Evolutionary conservation across 2,113 vertebrate species (phyloP).

Genomic region (Chascanopsetta lugubris): DNA sequence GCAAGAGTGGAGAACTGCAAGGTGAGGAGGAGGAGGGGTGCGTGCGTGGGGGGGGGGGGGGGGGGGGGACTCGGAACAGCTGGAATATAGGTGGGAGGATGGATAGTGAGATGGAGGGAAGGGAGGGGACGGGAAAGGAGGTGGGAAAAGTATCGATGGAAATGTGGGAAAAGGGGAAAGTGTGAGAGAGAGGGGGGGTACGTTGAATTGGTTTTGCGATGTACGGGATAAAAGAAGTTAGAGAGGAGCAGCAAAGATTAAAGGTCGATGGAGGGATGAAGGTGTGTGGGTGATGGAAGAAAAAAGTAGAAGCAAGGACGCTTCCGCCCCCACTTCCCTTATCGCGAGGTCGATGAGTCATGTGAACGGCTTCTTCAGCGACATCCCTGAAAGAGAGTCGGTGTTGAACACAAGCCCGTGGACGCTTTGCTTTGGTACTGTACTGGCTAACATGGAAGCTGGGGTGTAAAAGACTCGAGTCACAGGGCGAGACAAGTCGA

Average conservation of each 20-base stretch:
- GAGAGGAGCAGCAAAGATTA: conserved; percentile 25
- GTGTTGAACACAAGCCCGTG: too few relatives aligned
- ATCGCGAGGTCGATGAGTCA: too few relatives aligned
- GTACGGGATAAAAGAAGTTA: conserved; percentile 10
- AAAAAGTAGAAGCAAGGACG: too few relatives aligned
- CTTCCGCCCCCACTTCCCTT: too few relatives aligned
- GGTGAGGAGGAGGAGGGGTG: conserved; percentile 77
- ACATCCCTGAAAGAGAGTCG: too few relatives aligned
- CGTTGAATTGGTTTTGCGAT: not conserved
- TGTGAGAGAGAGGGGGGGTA: not conserved
- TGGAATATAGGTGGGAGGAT: conserved; percentile 9
- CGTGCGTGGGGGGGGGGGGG: not conserved
- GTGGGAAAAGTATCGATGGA: conserved; percentile 27
- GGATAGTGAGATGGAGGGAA: conserved; percentile 17
- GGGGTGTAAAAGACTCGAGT: conserved; percentile 8
- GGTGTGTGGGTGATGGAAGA: not conserved
- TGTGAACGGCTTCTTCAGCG: too few relatives aligned
- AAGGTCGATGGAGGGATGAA: not conserved
- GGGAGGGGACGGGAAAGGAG: too few relatives aligned
- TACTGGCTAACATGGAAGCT: not conserved
- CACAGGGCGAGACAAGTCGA: conserved; percentile 16
- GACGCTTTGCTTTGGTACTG: too few relatives aligned
- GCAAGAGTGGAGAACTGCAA: conserved; percentile 97
- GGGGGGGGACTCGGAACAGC: not conserved
- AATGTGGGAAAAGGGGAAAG: not conserved